A percentile compares a stretch with the other conserved stretches of the same genome.
Conservation (phyloP, 2,797 vertebrate genomes). For the Catharus ustulatus region DNA sequence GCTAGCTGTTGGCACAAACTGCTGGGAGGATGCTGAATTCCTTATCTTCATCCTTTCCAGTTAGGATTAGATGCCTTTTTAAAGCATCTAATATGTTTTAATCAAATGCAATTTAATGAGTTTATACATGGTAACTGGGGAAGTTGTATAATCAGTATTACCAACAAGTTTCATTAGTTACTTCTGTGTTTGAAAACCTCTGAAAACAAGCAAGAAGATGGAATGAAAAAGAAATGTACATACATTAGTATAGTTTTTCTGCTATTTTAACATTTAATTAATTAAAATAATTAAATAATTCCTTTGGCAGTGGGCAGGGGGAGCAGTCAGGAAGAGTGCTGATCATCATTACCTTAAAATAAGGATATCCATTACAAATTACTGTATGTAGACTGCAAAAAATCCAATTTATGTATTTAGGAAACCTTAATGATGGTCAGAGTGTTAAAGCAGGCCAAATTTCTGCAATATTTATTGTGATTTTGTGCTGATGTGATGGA, state of each 20-base stretch:
- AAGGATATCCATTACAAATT: background rate
- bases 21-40: background rate
- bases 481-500: background rate
- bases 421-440: background rate
- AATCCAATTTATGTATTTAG: background rate
- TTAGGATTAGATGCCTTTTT: constrained; percentile 21
- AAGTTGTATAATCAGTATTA: background rate
- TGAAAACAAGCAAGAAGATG: background rate
- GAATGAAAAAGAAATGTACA: background rate
- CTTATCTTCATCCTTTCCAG: constrained; percentile 16
- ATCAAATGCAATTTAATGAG: constrained; percentile 5
- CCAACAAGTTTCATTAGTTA: background rate
- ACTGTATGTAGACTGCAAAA: background rate
- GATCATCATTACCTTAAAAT: background rate
- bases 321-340: background rate
- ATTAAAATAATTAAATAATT: background rate
- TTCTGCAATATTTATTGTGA: background rate
- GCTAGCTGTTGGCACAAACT: constrained; percentile 1
- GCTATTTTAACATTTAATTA: background rate
- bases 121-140: background rate
- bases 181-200: background rate
- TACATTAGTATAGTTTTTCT: background rate
- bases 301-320: rapidly evolving
- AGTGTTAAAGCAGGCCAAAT: background rate
- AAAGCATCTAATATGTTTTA: background rate